Base-by-base conservation (phyloP, 1,140 invertebrate genomes). In the Eupeodes corollae region DNA sequence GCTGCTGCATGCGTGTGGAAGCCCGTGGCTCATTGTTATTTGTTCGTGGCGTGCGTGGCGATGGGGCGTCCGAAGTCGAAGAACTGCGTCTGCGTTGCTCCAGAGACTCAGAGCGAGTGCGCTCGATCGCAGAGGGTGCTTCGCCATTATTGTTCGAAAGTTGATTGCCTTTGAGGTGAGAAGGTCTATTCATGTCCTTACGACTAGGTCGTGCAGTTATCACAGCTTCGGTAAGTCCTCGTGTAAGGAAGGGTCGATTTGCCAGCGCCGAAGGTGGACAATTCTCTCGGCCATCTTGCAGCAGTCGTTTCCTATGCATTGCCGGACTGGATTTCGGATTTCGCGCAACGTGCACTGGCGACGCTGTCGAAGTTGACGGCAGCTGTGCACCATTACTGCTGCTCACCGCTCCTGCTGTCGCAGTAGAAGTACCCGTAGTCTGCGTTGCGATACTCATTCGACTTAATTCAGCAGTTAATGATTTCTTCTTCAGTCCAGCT, bases 51-150 rank as follows among this genome's bases (percentile, higher is more conserved):
- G n/a, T n/a, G n/a, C 57, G 48, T 1, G 56, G 58, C 15, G 53
- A 51, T n/a, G 59, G 64, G 6, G 64, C 64, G 55, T 67, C 64
- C 0, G 63, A 67, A 16, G 64, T 67, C n/a, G 64, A 67, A 12
- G 64, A 67, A 55, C 64, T 67, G 43, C 64, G 63, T 48, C 61
- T 57, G 53, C 64, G 61, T 54, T 64, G 63, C 55, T 67, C 64
- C 34, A 54, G 38, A 11, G 47, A 56, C 5, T 67, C 63, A 26
- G 44, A 44, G 40, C 31, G 33, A 21, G 46, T 49, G 12, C 50
- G 47, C 39, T 46, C 45, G 13, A 52, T 13, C 13, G 46, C 47
- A n/a, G 39, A 5, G 13, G 39, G 50, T 14, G 21, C 18, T 21
- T 44, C 56, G 3, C 60, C 50, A 18, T 65, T 63, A 32, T 61